Conservation (phyloP, 2,888 invertebrate species). For the Sinohyriopsis cumingii region DNA sequence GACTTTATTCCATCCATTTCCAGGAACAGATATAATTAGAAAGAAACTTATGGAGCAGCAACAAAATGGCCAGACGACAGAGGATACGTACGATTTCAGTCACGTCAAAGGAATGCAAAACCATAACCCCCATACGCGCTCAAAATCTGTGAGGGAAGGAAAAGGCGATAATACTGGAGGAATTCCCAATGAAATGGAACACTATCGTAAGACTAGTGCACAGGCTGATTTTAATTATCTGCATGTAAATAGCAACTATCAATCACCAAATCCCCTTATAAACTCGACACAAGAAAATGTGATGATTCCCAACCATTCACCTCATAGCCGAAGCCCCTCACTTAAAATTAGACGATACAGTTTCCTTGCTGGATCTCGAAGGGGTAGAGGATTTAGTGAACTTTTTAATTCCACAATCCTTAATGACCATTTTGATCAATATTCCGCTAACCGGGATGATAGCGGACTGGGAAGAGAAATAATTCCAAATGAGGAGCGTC, state of each 20-base stretch:
- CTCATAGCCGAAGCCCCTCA: constrained; percentile 59
- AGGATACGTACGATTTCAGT: constrained; percentile 57
- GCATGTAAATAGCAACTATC: constrained; percentile 35
- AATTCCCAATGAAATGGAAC: constrained; percentile 6
- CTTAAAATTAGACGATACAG: constrained; percentile 66
- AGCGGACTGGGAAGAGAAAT: constrained; percentile 62
- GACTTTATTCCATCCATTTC: not conserved
- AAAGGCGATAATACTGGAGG: constrained; percentile 32
- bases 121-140: constrained; percentile 60
- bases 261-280: constrained; percentile 37
- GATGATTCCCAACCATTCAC: constrained; percentile 49
- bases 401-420: constrained; percentile 68
- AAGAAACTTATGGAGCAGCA: constrained; percentile 61
- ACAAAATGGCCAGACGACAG: constrained; percentile 42
- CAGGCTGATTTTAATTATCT: constrained; percentile 40
- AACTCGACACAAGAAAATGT: constrained; percentile 42
- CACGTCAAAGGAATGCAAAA: constrained; percentile 53
- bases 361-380: constrained; percentile 64
- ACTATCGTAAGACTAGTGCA: constrained; percentile 30
- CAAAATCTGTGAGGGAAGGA: constrained; percentile 53
- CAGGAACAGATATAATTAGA: constrained; percentile 67
- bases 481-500: constrained; percentile 36
- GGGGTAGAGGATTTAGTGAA: constrained; percentile 64
- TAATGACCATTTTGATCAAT: constrained; percentile 71
- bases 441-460: constrained; percentile 63